Evolutionary conservation across 2,888 invertebrate genomes (phyloP), one percentile per base, ranked within the genome.

Genomic region (Stegophylla sp.): DNA sequence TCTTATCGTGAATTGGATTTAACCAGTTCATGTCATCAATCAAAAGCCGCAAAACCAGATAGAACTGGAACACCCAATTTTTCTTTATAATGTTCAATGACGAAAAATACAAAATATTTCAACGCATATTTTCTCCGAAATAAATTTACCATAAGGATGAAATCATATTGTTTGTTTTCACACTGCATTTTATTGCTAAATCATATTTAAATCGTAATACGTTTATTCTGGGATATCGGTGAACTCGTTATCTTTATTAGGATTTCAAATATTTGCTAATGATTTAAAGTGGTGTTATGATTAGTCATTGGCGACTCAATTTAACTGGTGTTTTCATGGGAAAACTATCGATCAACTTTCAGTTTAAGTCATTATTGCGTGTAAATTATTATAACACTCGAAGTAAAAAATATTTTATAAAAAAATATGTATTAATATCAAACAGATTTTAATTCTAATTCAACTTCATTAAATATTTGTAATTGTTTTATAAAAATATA

Each of bases 251-350:
- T 69, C 59, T 34, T 26, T 48, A 61, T 71, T 34, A 41, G 17
- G 1, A 20, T 23, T 71, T 79, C 63, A 63, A 61, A 71, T 79
- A 79, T 79, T 71, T 79, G 26, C 41, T 34, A 79, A 41, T 61
- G 69, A 79, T 71, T 79, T n/a, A n/a, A 71, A 41, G 45, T 34
- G 48, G 23, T 69, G 34, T 69, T 79, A 79, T 48, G 59, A 34
- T 69, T 79, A 48, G 59, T 69, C 48, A 79, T 59, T 53, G 28
- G 34, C 26, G 43, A 51, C 63, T 53, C 64, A 64, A 41, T 64
- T 15, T 2, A n/a, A 53, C n/a, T 43, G 17, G 48, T 48, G 48
- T 74, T 63, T 45, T 10, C 51, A 53, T 43, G 15, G 5, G n/a
- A 48, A 74, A 61, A 61, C 26, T 45, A 20, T 41, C 3, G 9